Conservation (phyloP, 1,140 invertebrate species). For the Delia radicum region DNA sequence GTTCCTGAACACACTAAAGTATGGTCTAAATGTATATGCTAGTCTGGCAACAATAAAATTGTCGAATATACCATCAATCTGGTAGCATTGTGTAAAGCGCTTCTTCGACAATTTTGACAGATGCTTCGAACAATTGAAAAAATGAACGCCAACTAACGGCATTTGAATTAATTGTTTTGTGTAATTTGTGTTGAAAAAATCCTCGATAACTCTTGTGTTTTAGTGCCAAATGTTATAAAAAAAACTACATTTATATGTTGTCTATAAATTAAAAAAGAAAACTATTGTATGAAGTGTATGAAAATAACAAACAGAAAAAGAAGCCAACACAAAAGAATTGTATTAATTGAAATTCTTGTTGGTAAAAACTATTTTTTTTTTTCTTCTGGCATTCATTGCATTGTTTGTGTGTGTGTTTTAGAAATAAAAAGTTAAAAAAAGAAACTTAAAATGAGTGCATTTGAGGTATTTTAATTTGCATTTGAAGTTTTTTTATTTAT, state of each 20-base stretch:
- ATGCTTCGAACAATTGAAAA: not conserved
- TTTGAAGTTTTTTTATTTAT: not conserved
- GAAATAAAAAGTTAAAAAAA: not conserved
- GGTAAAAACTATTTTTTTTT: too few species aligned
- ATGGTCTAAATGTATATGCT: not conserved
- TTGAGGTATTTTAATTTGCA: constrained; percentile 2
- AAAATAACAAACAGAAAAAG: not conserved
- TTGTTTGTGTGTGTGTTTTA: not conserved
- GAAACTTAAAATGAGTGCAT: constrained; percentile 20
- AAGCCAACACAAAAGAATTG: not conserved
- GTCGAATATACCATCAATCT: not conserved
- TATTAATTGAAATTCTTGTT: not conserved
- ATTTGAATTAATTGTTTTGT: not conserved
- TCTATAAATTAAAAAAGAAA: too few species aligned
- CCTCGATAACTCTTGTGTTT: not conserved
- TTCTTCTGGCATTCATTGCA: too few species aligned
- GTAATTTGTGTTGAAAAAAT: not conserved
- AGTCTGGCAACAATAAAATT: not conserved
- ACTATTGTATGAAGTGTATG: not conserved
- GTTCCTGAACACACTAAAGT: too few species aligned
- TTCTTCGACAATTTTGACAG: not conserved
- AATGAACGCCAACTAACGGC: not conserved
- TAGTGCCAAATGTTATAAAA: not conserved
- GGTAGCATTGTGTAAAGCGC: not conserved
- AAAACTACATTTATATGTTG: not conserved